phyloP scores from a whole-genome alignment of 2,888 invertebrate genomes.

The Blastobasis adustella region DNA sequence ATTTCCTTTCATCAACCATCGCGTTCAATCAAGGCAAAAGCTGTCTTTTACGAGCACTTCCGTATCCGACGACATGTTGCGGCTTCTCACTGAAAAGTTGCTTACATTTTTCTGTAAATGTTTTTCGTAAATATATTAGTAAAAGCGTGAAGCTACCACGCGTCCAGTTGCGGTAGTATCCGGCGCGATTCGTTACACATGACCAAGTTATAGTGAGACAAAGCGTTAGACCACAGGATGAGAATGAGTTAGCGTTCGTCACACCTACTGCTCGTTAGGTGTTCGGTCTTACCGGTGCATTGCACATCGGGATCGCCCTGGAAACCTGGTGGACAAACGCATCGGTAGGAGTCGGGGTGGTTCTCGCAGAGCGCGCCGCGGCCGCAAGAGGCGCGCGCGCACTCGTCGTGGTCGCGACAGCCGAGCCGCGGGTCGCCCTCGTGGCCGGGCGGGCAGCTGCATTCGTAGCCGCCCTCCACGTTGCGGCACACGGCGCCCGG shows the following conservation, averaged over 20 bases:
- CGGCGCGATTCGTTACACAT: slow-evolving; percentile 42
- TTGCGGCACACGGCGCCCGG: slow-evolving; percentile 87
- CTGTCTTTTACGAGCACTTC: slow-evolving; percentile 10
- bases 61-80: slow-evolving; percentile 25
- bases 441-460: slow-evolving; percentile 88
- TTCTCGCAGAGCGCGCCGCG: slow-evolving; percentile 87
- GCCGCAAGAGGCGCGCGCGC: slow-evolving; percentile 84
- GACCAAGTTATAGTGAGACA: slow-evolving; percentile 40
- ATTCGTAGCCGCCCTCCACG: slow-evolving; percentile 85
- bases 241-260: slow-evolving; percentile 34
- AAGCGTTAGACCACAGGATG: slow-evolving; percentile 61
- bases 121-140: slow-evolving; percentile 45
- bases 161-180: slow-evolving; percentile 64
- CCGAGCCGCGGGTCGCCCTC: slow-evolving; percentile 85
- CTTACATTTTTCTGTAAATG: slow-evolving; percentile 29
- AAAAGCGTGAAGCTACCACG: slow-evolving; percentile 66
- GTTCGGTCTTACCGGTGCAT: slow-evolving; percentile 79
- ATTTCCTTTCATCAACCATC: neutral
- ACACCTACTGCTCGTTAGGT: slow-evolving; percentile 29
- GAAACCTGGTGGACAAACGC: slow-evolving; percentile 88
- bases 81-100: slow-evolving; percentile 34
- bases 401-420: slow-evolving; percentile 86
- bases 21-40: neutral
- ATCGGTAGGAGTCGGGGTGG: slow-evolving; percentile 84
- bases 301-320: slow-evolving; percentile 84